Evolutionary conservation across 2,113 vertebrate species (phyloP), one percentile per base, ranked within the genome.

Genomic region (Phyllostomus discolor): DNA sequence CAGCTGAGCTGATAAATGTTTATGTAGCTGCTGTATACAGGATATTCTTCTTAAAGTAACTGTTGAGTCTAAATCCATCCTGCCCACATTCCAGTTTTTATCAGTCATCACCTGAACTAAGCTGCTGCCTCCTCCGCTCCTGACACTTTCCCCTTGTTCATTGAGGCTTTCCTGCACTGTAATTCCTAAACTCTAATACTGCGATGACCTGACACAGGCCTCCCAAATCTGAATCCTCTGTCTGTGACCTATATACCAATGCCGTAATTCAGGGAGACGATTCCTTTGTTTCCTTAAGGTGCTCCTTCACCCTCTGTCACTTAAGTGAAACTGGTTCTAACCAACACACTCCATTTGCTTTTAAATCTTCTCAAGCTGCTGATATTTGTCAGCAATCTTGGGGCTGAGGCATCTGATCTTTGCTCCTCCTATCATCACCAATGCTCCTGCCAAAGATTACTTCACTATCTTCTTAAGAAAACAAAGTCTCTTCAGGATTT

Each of bases 381-480:
- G 7, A 19, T 5, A 14, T 20, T 62, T 48, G 64, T 62, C 16
- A 82, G 38, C 31, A 46, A 46, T 17, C 2, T 35, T 24, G 50
- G 6, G 73, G 41, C 12, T 59, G 17, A 88, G 12, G 19, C 12
- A 10, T 75, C 2, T 46, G 15, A 48, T 59, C n/a, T 46, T 69
- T 33, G 10, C 8, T 10, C 50, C 38, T 90, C 33, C 22, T 50
- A 5, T 35, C 10, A 28, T 28, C 24, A 66, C 7, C 28, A 19
- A 22, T 15, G n/a, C n/a, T 19, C 89, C 46, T 57, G 33, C 22
- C 35, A n/a, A 92, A 72, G 54, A 59, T 24, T 52, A 17, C 33
- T 69, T 80, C 24, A 89, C 22, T 52, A 43, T 28, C 11, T 87
- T 76, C n/a, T 89, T 67, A 50, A 67, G 22, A 76, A 66, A 83